Percentiles rank a stretch among this genome's conserved stretches.
Conservation (phyloP, 2,113 vertebrate genomes). For the Passer domesticus region DNA sequence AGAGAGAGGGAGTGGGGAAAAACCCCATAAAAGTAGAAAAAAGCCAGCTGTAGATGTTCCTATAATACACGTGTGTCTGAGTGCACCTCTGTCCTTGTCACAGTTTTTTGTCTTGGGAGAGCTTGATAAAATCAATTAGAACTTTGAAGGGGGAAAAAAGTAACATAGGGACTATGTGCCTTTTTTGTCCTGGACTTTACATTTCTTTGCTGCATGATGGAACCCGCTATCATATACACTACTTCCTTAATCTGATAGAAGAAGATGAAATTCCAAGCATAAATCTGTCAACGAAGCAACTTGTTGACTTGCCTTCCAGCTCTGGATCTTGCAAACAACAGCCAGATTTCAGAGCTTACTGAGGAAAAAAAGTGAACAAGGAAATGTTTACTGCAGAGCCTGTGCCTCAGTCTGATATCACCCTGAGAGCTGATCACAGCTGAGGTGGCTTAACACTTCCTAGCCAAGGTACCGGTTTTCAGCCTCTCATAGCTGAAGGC, state of each 20-base stretch:
- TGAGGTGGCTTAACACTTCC: neutral
- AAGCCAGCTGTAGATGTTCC: neutral
- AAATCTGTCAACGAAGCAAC: neutral
- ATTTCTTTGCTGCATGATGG: neutral
- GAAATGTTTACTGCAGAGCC: neutral
- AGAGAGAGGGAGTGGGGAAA: fast-evolving
- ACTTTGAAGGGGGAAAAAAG: neutral
- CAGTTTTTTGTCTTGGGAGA: neutral
- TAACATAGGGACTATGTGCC: no score
- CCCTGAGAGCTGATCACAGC: neutral
- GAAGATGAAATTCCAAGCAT: neutral
- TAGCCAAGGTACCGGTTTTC: neutral
- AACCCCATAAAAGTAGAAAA: neutral
- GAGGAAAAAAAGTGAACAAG: neutral
- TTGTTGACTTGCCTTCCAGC: neutral
- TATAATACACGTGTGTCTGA: neutral
- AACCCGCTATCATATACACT: neutral
- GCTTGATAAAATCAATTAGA: neutral
- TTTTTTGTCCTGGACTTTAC: neutral
- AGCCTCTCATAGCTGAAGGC: neutral
- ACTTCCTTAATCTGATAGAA: neutral
- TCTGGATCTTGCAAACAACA: neutral
- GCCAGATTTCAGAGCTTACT: neutral
- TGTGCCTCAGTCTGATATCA: neutral
- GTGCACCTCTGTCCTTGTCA: neutral